Percentiles rank a stretch among this genome's conserved stretches.
Evolutionary conservation across 2,797 vertebrate species (phyloP).

Genomic region (Peromyscus nudipes): DNA sequence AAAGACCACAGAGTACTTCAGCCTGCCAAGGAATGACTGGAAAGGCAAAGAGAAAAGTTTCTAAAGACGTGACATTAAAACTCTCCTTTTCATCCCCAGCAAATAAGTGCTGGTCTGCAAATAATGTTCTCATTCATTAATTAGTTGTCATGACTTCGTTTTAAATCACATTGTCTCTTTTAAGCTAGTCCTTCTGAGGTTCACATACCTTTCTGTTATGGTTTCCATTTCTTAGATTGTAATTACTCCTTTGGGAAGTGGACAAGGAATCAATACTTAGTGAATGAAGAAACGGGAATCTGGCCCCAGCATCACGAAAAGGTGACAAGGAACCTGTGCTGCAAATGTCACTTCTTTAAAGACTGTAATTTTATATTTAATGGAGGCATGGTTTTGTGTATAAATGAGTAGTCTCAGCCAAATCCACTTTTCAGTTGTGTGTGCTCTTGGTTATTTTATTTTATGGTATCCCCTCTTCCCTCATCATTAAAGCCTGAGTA

Average conservation of each 20-base stretch:
- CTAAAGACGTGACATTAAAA: not conserved
- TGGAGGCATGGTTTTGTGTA: not conserved
- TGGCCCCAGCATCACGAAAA: not conserved
- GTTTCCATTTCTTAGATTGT: not conserved
- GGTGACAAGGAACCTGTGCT: not conserved
- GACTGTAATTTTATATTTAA: constrained; percentile 15
- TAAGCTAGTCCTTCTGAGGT: not conserved
- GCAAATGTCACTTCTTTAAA: not conserved
- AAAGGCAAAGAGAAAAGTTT: not conserved
- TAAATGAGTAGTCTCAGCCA: not conserved
- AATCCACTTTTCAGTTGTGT: not conserved
- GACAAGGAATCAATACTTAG: not conserved
- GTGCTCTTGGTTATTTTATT: not conserved
- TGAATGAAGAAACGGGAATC: constrained; percentile 13
- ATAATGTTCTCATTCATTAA: not conserved
- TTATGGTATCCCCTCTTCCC: not conserved
- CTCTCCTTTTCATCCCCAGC: not conserved
- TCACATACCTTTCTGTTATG: not conserved
- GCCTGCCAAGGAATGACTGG: not conserved
- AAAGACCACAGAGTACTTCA: not conserved
- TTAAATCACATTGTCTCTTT: not conserved
- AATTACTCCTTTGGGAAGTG: constrained; percentile 11
- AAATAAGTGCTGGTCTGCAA: constrained; percentile 7
- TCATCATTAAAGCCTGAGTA: not conserved
- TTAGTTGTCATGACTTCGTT: not conserved